phyloP scores from a whole-genome alignment of 1,140 invertebrate genomes.

The Choristoneura fumiferana region DNA sequence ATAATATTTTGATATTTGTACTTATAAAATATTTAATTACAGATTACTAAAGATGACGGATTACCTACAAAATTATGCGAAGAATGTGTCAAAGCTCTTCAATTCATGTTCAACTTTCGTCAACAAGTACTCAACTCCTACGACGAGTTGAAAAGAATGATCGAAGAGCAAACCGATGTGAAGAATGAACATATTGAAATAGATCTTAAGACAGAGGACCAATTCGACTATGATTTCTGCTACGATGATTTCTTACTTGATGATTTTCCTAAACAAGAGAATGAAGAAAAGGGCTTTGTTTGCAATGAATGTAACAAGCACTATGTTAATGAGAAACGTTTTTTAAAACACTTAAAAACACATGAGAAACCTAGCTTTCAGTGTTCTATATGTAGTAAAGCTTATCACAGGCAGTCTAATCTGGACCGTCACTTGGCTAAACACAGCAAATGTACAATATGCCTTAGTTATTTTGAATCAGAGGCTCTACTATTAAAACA shows the following conservation, averaged over 20 bases:
- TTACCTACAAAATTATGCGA: slow-evolving; percentile 67
- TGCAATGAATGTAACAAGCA: slow-evolving; percentile 41
- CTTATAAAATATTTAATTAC: too few relatives aligned
- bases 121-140: slow-evolving; percentile 51
- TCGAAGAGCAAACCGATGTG: slow-evolving; percentile 26
- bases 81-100: slow-evolving; percentile 55
- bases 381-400: slow-evolving; percentile 50
- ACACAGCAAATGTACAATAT: slow-evolving; percentile 37
- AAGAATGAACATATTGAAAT: slow-evolving; percentile 41
- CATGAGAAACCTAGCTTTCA: slow-evolving; percentile 34
- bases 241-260: slow-evolving; percentile 37
- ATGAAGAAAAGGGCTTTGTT: slow-evolving; percentile 18
- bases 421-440: slow-evolving; percentile 51
- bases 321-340: slow-evolving; percentile 40
- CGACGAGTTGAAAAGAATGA: slow-evolving; percentile 49
- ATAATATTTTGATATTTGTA: too few relatives aligned
- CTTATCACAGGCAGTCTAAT: slow-evolving; percentile 43
- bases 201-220: slow-evolving; percentile 36
- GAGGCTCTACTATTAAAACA: slow-evolving; percentile 41
- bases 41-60: slow-evolving; percentile 64
- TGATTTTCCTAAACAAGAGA: slow-evolving; percentile 26
- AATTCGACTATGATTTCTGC: slow-evolving; percentile 32
- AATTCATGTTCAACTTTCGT: slow-evolving; percentile 56
- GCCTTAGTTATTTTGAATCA: slow-evolving; percentile 33
- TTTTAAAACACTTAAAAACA: slow-evolving; percentile 41